Percentiles rank a stretch among this genome's conserved stretches.
Conservation (phyloP, 2,113 vertebrate genomes). For the Esox niger region DNA sequence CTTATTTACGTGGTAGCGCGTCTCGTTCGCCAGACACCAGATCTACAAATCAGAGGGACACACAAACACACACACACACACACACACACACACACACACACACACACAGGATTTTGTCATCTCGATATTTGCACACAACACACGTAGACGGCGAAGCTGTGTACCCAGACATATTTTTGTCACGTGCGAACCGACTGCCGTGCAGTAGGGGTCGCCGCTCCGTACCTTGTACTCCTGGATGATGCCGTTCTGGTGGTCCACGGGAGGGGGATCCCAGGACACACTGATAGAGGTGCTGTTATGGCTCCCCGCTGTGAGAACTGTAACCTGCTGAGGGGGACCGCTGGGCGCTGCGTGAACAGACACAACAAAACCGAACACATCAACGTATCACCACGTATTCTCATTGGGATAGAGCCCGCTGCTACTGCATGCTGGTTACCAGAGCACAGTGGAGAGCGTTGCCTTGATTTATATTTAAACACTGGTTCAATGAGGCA, state of each 20-base stretch:
- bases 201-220: neutral
- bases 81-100: constrained; percentile 18
- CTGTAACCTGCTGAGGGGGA: constrained; percentile 86
- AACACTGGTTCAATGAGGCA: constrained; percentile 18
- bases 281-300: constrained; percentile 90
- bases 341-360: constrained; percentile 79
- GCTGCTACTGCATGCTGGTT: constrained; percentile 10
- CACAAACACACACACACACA: constrained; percentile 48
- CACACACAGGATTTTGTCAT: neutral
- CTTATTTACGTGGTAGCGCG: constrained; percentile 91
- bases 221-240: constrained; percentile 97
- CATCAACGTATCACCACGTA: neutral
- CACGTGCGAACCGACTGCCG: too few relatives aligned
- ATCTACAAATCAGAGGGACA: constrained; percentile 74
- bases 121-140: neutral
- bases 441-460: constrained; percentile 18
- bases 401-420: constrained; percentile 6
- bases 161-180: neutral
- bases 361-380: constrained; percentile 32
- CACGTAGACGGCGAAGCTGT: neutral
- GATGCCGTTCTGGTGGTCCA: constrained; percentile 94
- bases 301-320: constrained; percentile 82
- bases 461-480: constrained; percentile 42
- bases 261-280: constrained; percentile 92
- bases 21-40: constrained; percentile 94